These are phyloP conservation scores for Perizoma affinitatum DNA, from an alignment of 2,888 invertebrate species.

Conservation along the genomic window DNA sequence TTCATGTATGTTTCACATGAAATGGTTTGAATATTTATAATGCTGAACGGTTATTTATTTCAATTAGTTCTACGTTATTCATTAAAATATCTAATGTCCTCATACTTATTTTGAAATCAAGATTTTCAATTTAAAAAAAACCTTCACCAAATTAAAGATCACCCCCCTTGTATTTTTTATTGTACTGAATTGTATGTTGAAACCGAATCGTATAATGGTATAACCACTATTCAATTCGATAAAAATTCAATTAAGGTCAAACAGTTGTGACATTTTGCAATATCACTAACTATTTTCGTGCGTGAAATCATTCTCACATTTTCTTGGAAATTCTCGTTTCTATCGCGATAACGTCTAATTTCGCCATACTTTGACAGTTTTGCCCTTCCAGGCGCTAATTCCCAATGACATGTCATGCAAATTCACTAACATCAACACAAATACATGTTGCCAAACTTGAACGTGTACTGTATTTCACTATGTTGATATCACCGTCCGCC, in stretches of 20 bases:
- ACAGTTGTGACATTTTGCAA: slow-evolving; percentile 25
- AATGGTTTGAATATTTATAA: too few species aligned
- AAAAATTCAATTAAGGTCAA: slow-evolving; percentile 11
- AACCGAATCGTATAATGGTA: too few species aligned
- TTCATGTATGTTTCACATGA: slow-evolving; percentile 5
- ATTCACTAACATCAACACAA: slow-evolving; percentile 36
- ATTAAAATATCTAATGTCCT: too few species aligned
- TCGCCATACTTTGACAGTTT: slow-evolving; percentile 10
- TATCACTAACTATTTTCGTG: slow-evolving; percentile 11
- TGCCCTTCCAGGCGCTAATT: slow-evolving; percentile 33
- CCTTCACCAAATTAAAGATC: too few species aligned
- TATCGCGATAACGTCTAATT: slow-evolving; percentile 7
- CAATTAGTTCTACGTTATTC: too few species aligned
- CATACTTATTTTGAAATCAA: too few species aligned
- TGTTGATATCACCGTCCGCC: slow-evolving; percentile 54
- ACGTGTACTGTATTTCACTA: slow-evolving; percentile 37
- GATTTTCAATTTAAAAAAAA: too few species aligned
- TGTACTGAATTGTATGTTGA: too few species aligned
- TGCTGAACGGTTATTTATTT: too few species aligned
- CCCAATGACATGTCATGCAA: slow-evolving; percentile 32
- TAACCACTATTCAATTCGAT: too few species aligned
- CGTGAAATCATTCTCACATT: not conserved
- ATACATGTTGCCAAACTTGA: slow-evolving; percentile 38
- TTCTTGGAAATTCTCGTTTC: slow-evolving; percentile 2
- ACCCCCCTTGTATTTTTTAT: too few species aligned